phyloP scores from a whole-genome alignment of 2,888 invertebrate genomes.

The Drepana falcataria region DNA sequence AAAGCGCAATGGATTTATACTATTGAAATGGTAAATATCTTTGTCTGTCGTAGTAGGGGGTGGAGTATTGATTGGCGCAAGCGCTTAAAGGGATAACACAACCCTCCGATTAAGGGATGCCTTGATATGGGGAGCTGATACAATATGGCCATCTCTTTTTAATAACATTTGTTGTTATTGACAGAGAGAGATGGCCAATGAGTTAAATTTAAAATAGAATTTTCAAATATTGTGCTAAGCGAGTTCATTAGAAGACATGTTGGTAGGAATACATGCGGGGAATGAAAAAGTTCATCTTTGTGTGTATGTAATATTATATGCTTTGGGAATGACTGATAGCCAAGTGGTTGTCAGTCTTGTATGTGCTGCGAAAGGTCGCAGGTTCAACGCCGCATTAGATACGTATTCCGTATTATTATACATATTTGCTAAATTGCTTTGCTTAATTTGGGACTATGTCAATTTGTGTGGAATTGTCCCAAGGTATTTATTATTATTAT shows the following conservation, averaged over 20 bases:
- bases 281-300: not conserved
- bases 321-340: not conserved
- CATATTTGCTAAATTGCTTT: too few relatives aligned
- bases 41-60: conserved; percentile 25
- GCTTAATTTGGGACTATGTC: too few relatives aligned
- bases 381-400: too few relatives aligned
- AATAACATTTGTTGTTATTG: conserved; percentile 5
- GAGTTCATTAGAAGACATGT: not conserved
- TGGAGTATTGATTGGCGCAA: conserved; percentile 68
- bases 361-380: too few relatives aligned
- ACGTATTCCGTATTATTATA: too few relatives aligned
- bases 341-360: too few relatives aligned
- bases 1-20: conserved; percentile 29
- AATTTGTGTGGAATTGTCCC: too few relatives aligned
- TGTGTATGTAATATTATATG: not conserved
- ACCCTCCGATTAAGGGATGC: conserved; percentile 40
- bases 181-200: conserved; percentile 10
- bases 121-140: conserved; percentile 17
- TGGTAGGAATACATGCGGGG: not conserved
- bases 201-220: not conserved
- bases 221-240: not conserved
- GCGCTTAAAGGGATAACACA: conserved; percentile 53
- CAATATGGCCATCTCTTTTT: conserved; percentile 24
- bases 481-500: too few relatives aligned
- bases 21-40: conserved; percentile 1